Base-by-base conservation (phyloP, 2,888 invertebrate genomes). In the Nomada ruficornis region DNA sequence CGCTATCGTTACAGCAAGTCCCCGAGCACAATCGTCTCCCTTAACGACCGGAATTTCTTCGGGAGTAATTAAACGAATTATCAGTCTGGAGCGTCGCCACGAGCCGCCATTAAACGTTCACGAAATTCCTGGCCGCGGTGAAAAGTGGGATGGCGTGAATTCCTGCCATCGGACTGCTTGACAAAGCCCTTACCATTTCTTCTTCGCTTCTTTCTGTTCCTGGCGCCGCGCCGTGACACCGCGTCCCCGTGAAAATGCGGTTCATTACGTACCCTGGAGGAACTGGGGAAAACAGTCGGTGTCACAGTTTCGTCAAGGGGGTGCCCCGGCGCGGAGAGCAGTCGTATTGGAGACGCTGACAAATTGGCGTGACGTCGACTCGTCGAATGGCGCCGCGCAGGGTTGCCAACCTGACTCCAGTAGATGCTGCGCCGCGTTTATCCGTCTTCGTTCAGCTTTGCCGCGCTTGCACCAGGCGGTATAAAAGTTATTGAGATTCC, bases 361-460 rank as follows among this genome's bases (percentile, higher is more conserved):
- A 85, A 85, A 85, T 85, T 85, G 81, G 78, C 74, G 84, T 76
- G 84, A 85, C 83, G 63, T 79, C 64, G 78, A 47, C 42, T 77
- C 81, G 84, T 78, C 81, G 78, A 84, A 75, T 13, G 57, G n/a
- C 52, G 52, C n/a, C 52, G 18, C 15, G 29, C 36, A 9, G 36
- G 36, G 7, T 7, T 36, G 36, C 36, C 36, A 36, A 36, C 36
- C 36, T 7, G 18, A 62, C 47, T 68, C 65, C 62, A 67, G 67
- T 18, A 50, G 60, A 65, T 26, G 50, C 70, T 52, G 20, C 60
- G 52, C 47, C 52, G 47, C 44, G 67, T 29, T 72, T 80, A 77
- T 72, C 72, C 77, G 73, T 80, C 72, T 77, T 64, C 80, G 62
- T 72, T 64, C 36, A 36, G 26, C 13, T 26, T 3, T 13, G 20